Conservation (phyloP, 1,140 invertebrate species). For the Nilaparvata lugens region DNA sequence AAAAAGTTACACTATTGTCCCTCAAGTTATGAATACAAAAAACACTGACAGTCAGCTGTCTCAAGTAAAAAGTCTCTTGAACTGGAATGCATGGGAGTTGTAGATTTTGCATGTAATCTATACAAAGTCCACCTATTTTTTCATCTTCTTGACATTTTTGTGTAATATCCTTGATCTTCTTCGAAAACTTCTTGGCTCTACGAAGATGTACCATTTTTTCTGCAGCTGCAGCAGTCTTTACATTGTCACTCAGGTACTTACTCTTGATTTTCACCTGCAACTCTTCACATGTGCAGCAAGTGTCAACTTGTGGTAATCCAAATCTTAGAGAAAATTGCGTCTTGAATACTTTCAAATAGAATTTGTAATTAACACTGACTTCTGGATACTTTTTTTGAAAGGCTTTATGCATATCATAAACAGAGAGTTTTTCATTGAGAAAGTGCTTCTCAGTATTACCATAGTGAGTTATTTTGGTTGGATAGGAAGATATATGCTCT, state of each 20-base stretch:
- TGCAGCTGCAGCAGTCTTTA: background rate
- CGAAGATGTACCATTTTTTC: background rate
- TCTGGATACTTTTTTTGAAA: background rate
- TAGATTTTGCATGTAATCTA: background rate
- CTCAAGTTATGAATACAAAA: background rate
- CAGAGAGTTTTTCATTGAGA: background rate
- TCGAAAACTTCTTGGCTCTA: background rate
- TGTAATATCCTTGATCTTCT: background rate
- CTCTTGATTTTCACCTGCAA: background rate
- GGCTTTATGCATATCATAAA: background rate
- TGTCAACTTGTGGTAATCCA: background rate
- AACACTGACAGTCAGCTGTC: background rate
- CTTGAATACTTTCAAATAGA: background rate
- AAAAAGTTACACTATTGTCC: background rate
- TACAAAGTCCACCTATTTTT: background rate
- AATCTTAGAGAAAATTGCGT: background rate
- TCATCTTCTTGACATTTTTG: background rate
- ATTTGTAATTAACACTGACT: background rate
- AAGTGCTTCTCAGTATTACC: background rate
- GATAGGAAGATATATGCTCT: background rate
- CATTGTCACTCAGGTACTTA: background rate
- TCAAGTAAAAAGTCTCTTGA: background rate
- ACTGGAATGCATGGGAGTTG: background rate
- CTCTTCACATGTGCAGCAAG: background rate
- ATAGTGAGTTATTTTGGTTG: background rate